phyloP scores from a whole-genome alignment of 1,140 invertebrate genomes.

The Chionoecetes opilio region DNA sequence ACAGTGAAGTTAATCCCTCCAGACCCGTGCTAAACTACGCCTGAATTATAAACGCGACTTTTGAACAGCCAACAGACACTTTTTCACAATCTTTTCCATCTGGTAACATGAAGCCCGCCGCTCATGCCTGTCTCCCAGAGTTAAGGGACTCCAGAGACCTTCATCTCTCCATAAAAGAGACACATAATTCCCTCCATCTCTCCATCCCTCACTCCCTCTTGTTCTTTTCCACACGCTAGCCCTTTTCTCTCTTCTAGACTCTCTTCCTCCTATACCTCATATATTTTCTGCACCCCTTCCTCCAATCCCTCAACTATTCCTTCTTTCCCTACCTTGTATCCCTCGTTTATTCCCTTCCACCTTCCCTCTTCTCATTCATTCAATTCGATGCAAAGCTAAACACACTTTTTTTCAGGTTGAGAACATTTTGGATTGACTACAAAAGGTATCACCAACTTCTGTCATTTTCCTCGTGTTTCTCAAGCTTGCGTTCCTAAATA shows the following conservation, averaged over 20 bases:
- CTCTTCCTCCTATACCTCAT: background rate
- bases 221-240: background rate
- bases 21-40: background rate
- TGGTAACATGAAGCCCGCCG: background rate
- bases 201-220: background rate
- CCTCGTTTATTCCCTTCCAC: background rate
- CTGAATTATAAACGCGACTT: conserved; percentile 20
- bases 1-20: background rate
- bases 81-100: background rate
- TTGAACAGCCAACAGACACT: background rate
- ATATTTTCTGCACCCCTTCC: background rate
- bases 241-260: background rate
- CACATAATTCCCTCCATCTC: background rate
- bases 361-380: background rate
- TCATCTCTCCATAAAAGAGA: background rate
- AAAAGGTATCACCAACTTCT: background rate
- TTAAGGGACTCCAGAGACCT: background rate
- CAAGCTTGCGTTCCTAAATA: background rate
- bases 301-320: background rate
- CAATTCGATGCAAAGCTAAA: background rate
- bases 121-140: conserved; percentile 12
- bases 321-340: background rate
- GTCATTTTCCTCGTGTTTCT: background rate
- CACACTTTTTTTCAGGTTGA: background rate
- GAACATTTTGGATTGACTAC: background rate